Conservation (phyloP, 2,888 invertebrate genomes). For the Celastrina argiolus region DNA sequence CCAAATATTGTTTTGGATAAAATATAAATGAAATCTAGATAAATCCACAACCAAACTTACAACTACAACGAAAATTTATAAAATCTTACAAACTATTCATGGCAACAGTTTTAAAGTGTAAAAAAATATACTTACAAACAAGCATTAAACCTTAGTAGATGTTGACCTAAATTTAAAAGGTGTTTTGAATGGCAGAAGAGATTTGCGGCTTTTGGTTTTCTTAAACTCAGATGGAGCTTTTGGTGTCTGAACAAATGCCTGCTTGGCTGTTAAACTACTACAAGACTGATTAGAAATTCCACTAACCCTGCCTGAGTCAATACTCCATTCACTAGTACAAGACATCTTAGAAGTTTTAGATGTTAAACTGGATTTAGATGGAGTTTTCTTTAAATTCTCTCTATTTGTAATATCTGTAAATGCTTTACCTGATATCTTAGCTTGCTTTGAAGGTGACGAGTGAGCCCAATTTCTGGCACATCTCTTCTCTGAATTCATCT, state of each 20-base stretch:
- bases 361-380: constrained; percentile 61
- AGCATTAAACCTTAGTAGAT: constrained; percentile 52
- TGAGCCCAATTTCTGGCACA: constrained; percentile 52
- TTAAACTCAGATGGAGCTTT: constrained; percentile 51
- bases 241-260: constrained; percentile 49
- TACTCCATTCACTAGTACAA: constrained; percentile 53
- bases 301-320: constrained; percentile 49
- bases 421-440: constrained; percentile 49
- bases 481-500: constrained; percentile 57
- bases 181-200: constrained; percentile 68
- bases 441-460: constrained; percentile 66
- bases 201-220: constrained; percentile 58
- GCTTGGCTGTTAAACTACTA: constrained; percentile 41
- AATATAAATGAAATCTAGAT: background rate
- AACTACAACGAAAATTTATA: constrained; percentile 36
- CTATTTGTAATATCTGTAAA: constrained; percentile 58
- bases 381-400: constrained; percentile 55
- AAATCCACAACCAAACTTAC: constrained; percentile 17
- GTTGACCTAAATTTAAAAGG: constrained; percentile 67
- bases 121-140: background rate
- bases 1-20: background rate
- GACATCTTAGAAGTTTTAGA: constrained; percentile 57
- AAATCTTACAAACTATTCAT: constrained; percentile 3
- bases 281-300: constrained; percentile 49
- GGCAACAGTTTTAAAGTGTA: constrained; percentile 13